Base-by-base conservation (phyloP, 2,888 invertebrate genomes). In the Piscicola geometra region DNA sequence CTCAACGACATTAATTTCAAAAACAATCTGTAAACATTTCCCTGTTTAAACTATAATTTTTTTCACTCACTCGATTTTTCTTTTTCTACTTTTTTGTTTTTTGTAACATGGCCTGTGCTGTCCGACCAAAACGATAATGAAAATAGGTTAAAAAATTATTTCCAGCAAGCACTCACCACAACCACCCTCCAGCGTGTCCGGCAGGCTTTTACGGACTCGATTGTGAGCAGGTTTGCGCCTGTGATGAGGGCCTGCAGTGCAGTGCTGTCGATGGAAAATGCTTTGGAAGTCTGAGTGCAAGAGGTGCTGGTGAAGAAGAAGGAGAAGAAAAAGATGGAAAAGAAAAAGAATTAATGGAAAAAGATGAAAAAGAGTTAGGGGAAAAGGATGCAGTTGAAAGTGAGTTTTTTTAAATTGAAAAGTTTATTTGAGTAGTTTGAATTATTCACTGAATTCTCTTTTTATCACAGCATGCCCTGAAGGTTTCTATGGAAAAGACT, bases 201-300 rank as follows among this genome's bases (percentile, higher is more conserved):
- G 75, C 76, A 33, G 82, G 82, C 18, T 79, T 77, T 69, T 82
- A 79, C 77, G 83, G 83, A 15, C 75, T 78, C 52, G 79, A 81
- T 56, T 83, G 83, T 76, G 64, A 78, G 18, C 68, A 77, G 64
- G 74, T 73, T 0, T 79, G 79, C 56, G 74, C 75, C 21, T 84
- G 84, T 78, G 81, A 81, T 73, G 83, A 84, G 77, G 83, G 83
- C n/a, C 82, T 82, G 0, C 79, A 80, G n/a, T 85, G 85, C 80
- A 80, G 84, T 75, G 81, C 81, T 72, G 79, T 82, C 33, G 83
- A 82, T 1, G 85, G 85, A 1, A 71, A 78, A 35, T 85, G 85
- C 78, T 76, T 82, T 52, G 36, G 28, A 56, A 25, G 30, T 2
- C 9, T 75, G 12, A 32, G 18, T 66, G 35, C 79, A 78, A 30